Base-by-base conservation (phyloP, 1,140 invertebrate species). In the Drosophila oshimai region DNA sequence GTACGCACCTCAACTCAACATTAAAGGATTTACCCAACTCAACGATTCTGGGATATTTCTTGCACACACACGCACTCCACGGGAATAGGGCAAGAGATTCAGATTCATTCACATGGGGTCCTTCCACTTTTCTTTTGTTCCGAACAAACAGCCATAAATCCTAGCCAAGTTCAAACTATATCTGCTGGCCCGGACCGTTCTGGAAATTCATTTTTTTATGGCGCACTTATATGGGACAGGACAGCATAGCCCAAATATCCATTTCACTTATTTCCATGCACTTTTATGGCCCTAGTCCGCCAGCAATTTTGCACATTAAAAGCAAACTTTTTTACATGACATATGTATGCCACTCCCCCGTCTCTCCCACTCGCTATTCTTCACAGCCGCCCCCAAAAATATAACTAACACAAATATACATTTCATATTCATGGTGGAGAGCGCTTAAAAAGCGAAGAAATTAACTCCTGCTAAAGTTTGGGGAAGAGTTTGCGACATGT, bases 271-370 rank as follows among this genome's bases (percentile, higher is more conserved):
- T 84, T 73, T 71, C 65, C 80, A 46, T 75, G 80, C 80, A 84
- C 81, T 86, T 84, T 84, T 86, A 86, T 72, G 80, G 80, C 80
- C 74, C 78, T 72, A 64, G 71, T 67, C 71, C 47, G 75, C 77
- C 73, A 77, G 86, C 76, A 75, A 86, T 86, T 84, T 80, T 84
- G 71, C 80, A 84, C 80, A 84, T 84, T 84, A 86, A 84, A 54
- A 79, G 74, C 58, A 75, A 84, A 80, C 65, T 79, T 86, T 83
- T 74, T 86, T 72, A 79, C 79, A 84, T 83, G 79, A 83, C 74
- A 83, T 83, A 83, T 83, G 79, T 77, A 83, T 77, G 78, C 73
- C 61, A 62, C 36, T 1, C n/a, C 34, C 6, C 0, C 13, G 3
- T 1, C 3, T 6, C 9, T 1, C 45, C 4, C 24, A 7, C 0